Conservation (phyloP, 2,888 invertebrate species). For the Conistra vaccinii region DNA sequence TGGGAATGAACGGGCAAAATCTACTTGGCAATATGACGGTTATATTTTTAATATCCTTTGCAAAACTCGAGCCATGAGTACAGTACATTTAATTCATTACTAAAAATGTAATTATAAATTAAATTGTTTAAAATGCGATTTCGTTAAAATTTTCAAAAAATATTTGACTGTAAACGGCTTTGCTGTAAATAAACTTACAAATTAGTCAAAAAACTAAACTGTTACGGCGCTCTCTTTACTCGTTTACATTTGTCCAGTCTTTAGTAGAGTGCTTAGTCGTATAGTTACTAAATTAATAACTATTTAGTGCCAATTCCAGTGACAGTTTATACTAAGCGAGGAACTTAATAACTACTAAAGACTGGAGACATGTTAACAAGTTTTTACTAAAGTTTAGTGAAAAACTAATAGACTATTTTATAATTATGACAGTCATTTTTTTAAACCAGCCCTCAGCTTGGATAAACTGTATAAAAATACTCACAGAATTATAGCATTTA, state of each 20-base stretch:
- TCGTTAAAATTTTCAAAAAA: slow-evolving; percentile 4
- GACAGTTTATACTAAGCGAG: neutral
- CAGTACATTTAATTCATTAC: neutral
- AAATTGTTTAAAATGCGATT: neutral
- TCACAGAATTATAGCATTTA: slow-evolving; percentile 16
- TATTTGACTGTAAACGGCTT: neutral
- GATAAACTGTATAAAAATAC: slow-evolving; percentile 11
- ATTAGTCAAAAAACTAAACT: slow-evolving; percentile 10
- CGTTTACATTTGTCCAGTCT: slow-evolving; percentile 6
- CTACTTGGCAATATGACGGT: too few relatives aligned
- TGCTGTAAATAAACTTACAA: slow-evolving; percentile 32
- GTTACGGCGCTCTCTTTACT: slow-evolving; percentile 14
- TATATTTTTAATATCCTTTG: neutral
- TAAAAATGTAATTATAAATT: neutral
- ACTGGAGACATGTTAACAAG: neutral
- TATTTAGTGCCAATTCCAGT: neutral
- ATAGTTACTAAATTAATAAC: neutral
- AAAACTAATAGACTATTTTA: neutral
- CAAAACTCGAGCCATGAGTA: neutral
- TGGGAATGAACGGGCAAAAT: too few relatives aligned
- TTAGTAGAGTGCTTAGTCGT: slow-evolving; percentile 6
- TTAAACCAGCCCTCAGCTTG: neutral
- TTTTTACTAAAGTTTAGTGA: neutral
- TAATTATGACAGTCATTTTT: slow-evolving; percentile 3
- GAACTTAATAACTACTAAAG: slow-evolving; percentile 1